A percentile compares a stretch with the other conserved stretches of the same genome.
These are phyloP conservation scores for Entelurus aequoreus DNA, from an alignment of 2,113 vertebrate species.

Conservation along the genomic window DNA sequence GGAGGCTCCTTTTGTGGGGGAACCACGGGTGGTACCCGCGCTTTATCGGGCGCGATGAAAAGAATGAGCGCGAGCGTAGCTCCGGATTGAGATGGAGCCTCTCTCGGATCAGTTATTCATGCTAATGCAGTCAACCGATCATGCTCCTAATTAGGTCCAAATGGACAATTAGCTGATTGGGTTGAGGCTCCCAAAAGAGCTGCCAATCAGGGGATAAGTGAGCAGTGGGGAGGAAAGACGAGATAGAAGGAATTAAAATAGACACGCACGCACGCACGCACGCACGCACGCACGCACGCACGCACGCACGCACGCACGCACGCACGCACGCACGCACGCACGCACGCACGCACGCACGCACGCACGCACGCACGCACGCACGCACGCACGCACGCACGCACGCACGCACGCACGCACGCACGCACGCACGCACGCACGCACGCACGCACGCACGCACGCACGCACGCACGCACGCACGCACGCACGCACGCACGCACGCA, in stretches of 20 bases:
- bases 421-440: no score
- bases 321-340: no score
- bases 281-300: no score
- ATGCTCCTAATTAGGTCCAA: conserved; percentile 55
- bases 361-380: no score
- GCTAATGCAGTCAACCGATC: conserved; percentile 46
- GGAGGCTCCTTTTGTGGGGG: conserved; percentile 36
- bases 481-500: no score
- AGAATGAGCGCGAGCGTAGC: conserved; percentile 30
- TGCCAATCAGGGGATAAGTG: conserved; percentile 44
- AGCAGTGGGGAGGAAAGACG: conserved; percentile 1
- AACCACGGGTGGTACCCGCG: conserved; percentile 39
- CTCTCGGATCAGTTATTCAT: conserved; percentile 49
- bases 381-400: no score
- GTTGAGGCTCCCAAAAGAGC: conserved; percentile 36
- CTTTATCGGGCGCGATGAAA: conserved; percentile 35
- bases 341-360: no score
- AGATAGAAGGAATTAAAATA: conserved; percentile 12
- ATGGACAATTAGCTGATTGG: conserved; percentile 62
- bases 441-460: no score
- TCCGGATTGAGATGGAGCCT: conserved; percentile 31
- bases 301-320: no score
- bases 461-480: no score
- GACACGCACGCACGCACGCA: background rate
- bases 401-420: no score